A percentile compares a stretch with the other conserved stretches of the same genome.
phyloP scores from a whole-genome alignment of 2,113 vertebrate genomes.

The Hiodon alosoides region DNA sequence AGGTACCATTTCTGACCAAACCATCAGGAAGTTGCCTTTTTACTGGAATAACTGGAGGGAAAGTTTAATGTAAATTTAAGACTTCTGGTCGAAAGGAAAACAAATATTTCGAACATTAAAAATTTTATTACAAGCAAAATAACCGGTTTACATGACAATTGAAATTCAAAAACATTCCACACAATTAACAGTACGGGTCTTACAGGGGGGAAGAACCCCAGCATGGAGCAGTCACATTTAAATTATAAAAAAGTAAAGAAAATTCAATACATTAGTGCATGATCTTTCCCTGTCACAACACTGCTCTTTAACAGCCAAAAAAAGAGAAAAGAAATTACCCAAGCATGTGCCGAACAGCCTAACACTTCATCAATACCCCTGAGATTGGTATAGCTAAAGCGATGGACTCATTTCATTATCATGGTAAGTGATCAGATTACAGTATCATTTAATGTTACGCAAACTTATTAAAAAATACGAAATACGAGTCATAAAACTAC shows the following conservation, averaged over 20 bases:
- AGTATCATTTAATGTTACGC: background rate
- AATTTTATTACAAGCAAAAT: conserved; percentile 30
- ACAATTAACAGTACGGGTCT: conserved; percentile 19
- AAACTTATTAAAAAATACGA: conserved; percentile 15
- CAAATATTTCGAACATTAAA: conserved; percentile 18
- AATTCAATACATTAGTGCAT: background rate
- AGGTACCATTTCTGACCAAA: too few relatives aligned
- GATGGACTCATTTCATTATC: conserved; percentile 6
- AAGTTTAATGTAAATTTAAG: background rate
- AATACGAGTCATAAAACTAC: conserved; percentile 8
- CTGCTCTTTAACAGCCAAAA: background rate
- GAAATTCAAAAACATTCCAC: conserved; percentile 21
- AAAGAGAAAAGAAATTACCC: background rate
- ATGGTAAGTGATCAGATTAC: background rate
- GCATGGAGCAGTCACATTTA: background rate
- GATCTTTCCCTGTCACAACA: conserved; percentile 3
- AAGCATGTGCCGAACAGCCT: conserved; percentile 14
- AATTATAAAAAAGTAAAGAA: conserved; percentile 2
- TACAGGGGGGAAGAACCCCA: background rate
- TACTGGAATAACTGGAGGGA: too few relatives aligned
- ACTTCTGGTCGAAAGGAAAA: background rate
- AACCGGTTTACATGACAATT: conserved; percentile 21
- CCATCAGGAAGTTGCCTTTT: too few relatives aligned
- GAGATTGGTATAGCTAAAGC: conserved; percentile 20
- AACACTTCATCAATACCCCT: conserved; percentile 21